Conservation (phyloP, 1,140 invertebrate genomes). For the Pemphigus obesinymphae region DNA sequence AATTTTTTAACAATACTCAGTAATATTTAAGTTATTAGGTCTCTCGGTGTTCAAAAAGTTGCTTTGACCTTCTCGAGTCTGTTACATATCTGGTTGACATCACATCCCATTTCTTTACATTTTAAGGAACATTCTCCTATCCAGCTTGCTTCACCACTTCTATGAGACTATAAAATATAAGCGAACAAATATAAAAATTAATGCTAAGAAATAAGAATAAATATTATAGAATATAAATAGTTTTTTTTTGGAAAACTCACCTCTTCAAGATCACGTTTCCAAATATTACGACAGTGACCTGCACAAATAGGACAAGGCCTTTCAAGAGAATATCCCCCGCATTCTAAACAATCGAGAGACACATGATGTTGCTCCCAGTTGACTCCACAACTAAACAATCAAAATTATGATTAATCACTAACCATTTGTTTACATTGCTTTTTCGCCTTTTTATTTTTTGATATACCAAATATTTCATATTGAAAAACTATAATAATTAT, state of each 20-base stretch:
- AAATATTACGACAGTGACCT: constrained; percentile 65
- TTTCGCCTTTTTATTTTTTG: too few species aligned
- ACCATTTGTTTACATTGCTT: not conserved
- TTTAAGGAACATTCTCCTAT: constrained; percentile 60
- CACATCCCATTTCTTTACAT: constrained; percentile 48
- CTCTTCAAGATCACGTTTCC: constrained; percentile 73
- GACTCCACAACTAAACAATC: constrained; percentile 64
- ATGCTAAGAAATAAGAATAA: not conserved
- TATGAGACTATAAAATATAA: constrained; percentile 62
- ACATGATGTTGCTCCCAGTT: constrained; percentile 76
- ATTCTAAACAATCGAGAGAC: constrained; percentile 73
- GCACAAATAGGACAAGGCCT: constrained; percentile 73
- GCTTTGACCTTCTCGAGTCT: constrained; percentile 55
- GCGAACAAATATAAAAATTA: constrained; percentile 33
- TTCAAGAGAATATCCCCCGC: constrained; percentile 72
- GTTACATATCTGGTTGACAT: constrained; percentile 51
- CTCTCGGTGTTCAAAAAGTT: constrained; percentile 46
- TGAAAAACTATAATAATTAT: not conserved
- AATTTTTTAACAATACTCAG: not conserved
- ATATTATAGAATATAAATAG: not conserved
- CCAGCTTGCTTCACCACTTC: constrained; percentile 69
- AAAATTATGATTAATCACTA: not conserved
- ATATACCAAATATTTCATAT: not conserved
- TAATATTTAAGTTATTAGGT: not conserved
- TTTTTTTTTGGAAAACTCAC: constrained; percentile 53